Percentiles rank a stretch among this genome's conserved stretches.
Evolutionary conservation across 23 tunicate species (phyloP).

Genomic region (Botrylloides violaceus): DNA sequence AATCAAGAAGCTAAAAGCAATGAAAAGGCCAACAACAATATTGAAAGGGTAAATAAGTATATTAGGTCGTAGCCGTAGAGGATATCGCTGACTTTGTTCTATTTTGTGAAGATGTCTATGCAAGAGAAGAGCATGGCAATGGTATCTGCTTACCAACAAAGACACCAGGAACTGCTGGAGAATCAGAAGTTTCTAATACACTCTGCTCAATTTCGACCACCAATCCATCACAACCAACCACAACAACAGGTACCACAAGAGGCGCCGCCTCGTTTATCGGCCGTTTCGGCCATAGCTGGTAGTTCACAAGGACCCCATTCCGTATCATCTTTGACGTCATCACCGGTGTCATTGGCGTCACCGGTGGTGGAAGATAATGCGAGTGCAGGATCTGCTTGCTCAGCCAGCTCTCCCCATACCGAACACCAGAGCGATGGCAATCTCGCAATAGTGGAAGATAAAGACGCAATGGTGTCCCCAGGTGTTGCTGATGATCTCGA

Average conservation of each 20-base stretch:
- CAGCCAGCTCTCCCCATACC: constrained; percentile 7
- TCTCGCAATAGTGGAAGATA: constrained; percentile 5
- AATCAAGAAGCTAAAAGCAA: constrained; percentile 8
- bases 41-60: constrained; percentile 8
- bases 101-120: background rate
- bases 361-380: constrained; percentile 20
- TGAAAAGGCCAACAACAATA: constrained; percentile 9
- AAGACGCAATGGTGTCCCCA: constrained; percentile 1
- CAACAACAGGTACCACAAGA: constrained; percentile 1
- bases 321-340: constrained; percentile 21
- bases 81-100: background rate
- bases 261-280: background rate
- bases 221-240: background rate
- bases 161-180: constrained; percentile 2
- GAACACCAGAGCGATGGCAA: background rate
- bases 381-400: constrained; percentile 17
- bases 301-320: background rate
- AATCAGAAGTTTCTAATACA: constrained; percentile 9
- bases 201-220: constrained; percentile 1
- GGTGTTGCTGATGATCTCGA: constrained; percentile 6
- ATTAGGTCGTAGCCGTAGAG: background rate
- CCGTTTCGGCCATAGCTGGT: background rate
- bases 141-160: constrained; percentile 14
- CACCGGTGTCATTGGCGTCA: constrained; percentile 24
- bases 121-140: constrained; percentile 12